Percentiles rank a stretch among this genome's conserved stretches.
These are phyloP conservation scores for Bubo bubo DNA, from an alignment of 2,113 vertebrate species.

Conservation along the genomic window DNA sequence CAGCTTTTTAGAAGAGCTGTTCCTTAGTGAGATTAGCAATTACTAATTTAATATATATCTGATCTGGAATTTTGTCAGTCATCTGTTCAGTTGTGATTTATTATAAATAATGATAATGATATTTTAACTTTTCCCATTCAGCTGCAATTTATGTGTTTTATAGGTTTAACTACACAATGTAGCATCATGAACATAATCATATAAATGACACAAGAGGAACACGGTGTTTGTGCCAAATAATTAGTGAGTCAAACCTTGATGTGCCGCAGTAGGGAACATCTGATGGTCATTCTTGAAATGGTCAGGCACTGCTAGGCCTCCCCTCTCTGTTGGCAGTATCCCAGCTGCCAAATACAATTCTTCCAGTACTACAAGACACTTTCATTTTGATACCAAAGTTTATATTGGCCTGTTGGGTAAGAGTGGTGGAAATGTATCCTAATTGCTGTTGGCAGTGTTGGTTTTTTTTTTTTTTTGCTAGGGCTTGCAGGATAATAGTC, in stretches of 20 bases:
- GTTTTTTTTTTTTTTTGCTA: background rate
- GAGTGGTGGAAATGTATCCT: background rate
- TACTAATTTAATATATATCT: background rate
- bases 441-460: background rate
- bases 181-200: background rate
- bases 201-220: background rate
- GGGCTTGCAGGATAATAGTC: background rate
- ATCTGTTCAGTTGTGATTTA: background rate
- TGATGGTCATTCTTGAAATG: background rate
- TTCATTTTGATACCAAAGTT: constrained; percentile 16
- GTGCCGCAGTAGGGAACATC: background rate
- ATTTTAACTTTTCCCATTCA: background rate
- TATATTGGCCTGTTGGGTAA: background rate
- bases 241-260: background rate
- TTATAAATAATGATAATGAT: background rate
- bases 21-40: background rate
- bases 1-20: background rate
- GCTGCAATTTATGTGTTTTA: background rate
- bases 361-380: background rate
- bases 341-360: background rate
- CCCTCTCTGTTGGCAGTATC: background rate
- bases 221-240: background rate
- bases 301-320: background rate
- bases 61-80: background rate
- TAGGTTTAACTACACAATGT: background rate